phyloP scores from a whole-genome alignment of 2,113 vertebrate genomes.

The Silurus glanis region DNA sequence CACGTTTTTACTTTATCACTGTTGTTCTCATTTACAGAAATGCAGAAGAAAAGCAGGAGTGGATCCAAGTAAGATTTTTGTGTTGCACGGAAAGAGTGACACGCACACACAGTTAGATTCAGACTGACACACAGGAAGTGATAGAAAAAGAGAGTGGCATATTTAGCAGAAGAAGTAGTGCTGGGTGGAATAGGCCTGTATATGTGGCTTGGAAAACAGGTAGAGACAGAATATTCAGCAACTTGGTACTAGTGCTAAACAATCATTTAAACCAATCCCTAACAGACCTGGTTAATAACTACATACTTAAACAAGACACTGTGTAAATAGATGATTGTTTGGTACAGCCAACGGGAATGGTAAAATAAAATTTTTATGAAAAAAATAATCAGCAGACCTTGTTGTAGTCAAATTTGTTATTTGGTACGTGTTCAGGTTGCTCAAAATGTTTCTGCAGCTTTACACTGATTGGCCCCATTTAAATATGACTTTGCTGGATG shows the following conservation, averaged over 20 bases:
- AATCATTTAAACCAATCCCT: neutral
- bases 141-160: neutral
- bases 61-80: conserved; percentile 83
- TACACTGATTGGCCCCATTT: too few relatives aligned
- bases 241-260: neutral
- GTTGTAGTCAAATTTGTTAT: too few relatives aligned
- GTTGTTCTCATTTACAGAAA: conserved; percentile 75
- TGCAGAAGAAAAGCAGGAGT: conserved; percentile 92
- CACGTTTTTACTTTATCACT: neutral
- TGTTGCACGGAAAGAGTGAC: neutral
- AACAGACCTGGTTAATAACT: neutral
- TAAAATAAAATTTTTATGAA: neutral
- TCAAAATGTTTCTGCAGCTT: too few relatives aligned
- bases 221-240: neutral
- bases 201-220: too few relatives aligned
- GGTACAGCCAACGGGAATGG: neutral
- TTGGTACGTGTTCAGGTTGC: too few relatives aligned
- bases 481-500: too few relatives aligned
- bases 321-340: neutral
- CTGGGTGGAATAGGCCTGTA: neutral
- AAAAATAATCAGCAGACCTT: too few relatives aligned
- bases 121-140: neutral
- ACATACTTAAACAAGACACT: neutral
- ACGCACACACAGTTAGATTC: too few relatives aligned
- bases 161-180: neutral